Conservation (phyloP, 1,140 invertebrate genomes). For the Papilio machaon region DNA sequence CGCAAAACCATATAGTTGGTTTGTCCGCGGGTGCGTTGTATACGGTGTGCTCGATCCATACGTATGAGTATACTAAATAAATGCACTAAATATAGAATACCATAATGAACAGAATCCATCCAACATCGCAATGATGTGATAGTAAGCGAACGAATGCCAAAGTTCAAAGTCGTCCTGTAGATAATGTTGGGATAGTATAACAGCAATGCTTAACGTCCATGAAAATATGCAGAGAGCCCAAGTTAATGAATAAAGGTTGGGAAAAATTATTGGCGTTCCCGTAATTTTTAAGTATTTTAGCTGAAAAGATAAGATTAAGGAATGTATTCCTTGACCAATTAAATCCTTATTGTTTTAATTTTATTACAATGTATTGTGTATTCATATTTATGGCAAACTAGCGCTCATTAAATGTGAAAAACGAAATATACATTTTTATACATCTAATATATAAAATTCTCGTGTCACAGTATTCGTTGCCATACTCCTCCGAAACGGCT, state of each 20-base stretch:
- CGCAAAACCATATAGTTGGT: too few species aligned
- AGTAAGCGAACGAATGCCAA: conserved; percentile 87
- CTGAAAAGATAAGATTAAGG: conserved; percentile 58
- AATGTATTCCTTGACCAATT: neutral
- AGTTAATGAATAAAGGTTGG: conserved; percentile 83
- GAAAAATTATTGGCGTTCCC: conserved; percentile 84
- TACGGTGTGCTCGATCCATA: too few species aligned
- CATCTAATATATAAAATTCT: too few species aligned
- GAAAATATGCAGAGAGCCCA: conserved; percentile 84
- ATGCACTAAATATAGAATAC: conserved; percentile 51
- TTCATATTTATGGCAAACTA: too few species aligned
- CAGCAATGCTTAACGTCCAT: conserved; percentile 83
- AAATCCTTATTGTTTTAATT: too few species aligned
- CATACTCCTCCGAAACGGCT: too few species aligned
- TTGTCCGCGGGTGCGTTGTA: too few species aligned
- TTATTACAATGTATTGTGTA: too few species aligned
- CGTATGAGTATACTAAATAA: too few species aligned
- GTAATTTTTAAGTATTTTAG: conserved; percentile 85
- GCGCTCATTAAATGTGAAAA: too few species aligned
- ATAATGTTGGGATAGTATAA: conserved; percentile 86
- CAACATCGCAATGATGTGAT: conserved; percentile 86
- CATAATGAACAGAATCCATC: conserved; percentile 86
- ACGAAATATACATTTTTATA: too few species aligned
- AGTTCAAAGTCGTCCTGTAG: conserved; percentile 85
- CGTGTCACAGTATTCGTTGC: too few species aligned